Percentiles rank a stretch among this genome's conserved stretches.
Conservation (phyloP, 1,140 invertebrate genomes). For the Calycopis cecrops region DNA sequence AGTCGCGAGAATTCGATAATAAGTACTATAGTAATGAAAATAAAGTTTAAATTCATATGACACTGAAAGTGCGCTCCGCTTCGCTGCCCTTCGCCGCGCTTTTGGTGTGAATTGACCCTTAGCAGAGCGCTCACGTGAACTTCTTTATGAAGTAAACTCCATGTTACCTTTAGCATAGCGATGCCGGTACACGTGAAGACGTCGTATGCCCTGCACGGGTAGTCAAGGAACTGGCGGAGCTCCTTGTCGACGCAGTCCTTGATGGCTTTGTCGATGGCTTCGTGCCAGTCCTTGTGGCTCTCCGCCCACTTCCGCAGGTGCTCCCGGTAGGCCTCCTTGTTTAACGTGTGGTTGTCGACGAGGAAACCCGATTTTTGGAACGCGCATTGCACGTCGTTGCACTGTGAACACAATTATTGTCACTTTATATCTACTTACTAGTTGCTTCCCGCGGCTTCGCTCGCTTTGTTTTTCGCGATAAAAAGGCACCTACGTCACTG, state of each 20-base stretch:
- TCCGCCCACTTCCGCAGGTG: conserved; percentile 51
- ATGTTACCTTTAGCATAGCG: conserved; percentile 62
- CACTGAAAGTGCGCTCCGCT: too few relatives aligned
- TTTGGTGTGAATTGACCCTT: too few relatives aligned
- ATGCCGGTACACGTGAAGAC: conserved; percentile 65
- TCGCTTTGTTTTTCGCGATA: too few relatives aligned
- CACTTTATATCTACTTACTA: too few relatives aligned
- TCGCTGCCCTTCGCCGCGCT: too few relatives aligned
- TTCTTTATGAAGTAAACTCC: too few relatives aligned
- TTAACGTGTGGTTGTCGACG: conserved; percentile 44
- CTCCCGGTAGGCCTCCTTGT: conserved; percentile 50
- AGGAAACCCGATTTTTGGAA: conserved; percentile 65
- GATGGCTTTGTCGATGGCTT: conserved; percentile 51
- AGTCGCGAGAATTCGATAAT: too few relatives aligned
- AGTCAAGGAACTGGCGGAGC: conserved; percentile 52
- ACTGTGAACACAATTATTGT: conserved; percentile 38
- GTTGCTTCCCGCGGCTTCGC: too few relatives aligned
- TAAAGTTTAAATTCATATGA: too few relatives aligned
- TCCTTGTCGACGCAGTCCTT: conserved; percentile 55
- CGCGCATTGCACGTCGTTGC: conserved; percentile 59
- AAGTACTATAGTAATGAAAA: too few relatives aligned
- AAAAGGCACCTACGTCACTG: too few relatives aligned
- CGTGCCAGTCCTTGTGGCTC: conserved; percentile 44
- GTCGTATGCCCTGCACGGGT: conserved; percentile 59
- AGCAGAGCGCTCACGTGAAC: too few relatives aligned